These are phyloP conservation scores for Eumerus sabulonum DNA, from an alignment of 2,888 invertebrate species.

Conservation along the genomic window DNA sequence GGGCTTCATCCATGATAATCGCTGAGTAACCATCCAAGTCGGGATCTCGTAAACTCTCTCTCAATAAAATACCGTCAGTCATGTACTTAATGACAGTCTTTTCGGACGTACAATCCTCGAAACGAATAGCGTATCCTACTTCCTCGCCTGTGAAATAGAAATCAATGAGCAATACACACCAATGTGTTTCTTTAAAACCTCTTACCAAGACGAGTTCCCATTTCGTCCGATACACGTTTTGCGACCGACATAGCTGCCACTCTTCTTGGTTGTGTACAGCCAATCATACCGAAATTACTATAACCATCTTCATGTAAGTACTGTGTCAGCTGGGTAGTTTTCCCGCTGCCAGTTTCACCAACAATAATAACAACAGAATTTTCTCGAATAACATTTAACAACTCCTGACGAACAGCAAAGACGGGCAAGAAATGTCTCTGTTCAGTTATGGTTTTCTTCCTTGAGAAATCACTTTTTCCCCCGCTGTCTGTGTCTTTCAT, in stretches of 20 bases:
- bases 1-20: conserved; percentile 99
- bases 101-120: conserved; percentile 99
- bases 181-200: no score
- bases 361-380: conserved; percentile 97
- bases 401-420: conserved; percentile 95
- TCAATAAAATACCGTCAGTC: conserved; percentile 98
- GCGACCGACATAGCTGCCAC: conserved; percentile 99
- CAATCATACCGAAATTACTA: conserved; percentile 94
- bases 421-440: conserved; percentile 96
- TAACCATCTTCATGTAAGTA: conserved; percentile 98
- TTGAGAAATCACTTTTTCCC: conserved; percentile 91
- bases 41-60: conserved; percentile 97
- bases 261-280: conserved; percentile 98
- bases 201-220: conserved; percentile 90
- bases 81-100: conserved; percentile 97
- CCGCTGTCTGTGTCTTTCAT: conserved; percentile 85
- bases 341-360: conserved; percentile 82
- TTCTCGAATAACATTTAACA: conserved; percentile 93
- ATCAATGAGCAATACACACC: neutral
- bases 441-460: conserved; percentile 89
- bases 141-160: conserved; percentile 83
- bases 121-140: conserved; percentile 99
- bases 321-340: conserved; percentile 98
- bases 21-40: conserved; percentile 98
- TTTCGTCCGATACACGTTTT: conserved; percentile 98